Evolutionary conservation across 2,797 vertebrate genomes (phyloP), one percentile per base, ranked within the genome.

Genomic region (Lepidocolaptes lacrymiger): DNA sequence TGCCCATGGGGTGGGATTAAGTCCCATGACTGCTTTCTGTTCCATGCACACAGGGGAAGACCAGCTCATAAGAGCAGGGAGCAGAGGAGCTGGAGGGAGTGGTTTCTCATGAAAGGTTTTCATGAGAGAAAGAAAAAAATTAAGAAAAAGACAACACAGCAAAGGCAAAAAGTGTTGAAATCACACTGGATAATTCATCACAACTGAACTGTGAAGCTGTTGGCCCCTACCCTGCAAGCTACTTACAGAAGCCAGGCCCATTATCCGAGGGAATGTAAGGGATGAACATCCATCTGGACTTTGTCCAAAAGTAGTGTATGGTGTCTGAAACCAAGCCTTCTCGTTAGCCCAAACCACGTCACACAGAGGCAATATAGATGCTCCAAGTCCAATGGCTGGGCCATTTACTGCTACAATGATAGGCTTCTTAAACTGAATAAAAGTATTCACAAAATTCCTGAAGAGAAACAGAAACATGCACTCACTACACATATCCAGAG

Each of bases 271-370:
- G 96, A 99, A 99, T 89, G 99, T 99, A 91, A 99, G 98, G 37
- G 99, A 99, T 20, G 99, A 99, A 96, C 99, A 99, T 88, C 98
- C 99, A 69, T 99, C 99, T 7, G 99, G 99, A 51, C 99, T 99
- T 97, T 99, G 99, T 78, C 99, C 99, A 77, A 99, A 99, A 69
- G 98, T 98, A 27, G 98, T 98, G 96, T 99, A 99, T 12, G 99
- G 99, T 32, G 99, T 99, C 96, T 99, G 99, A 98, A 99, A 99
- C 99, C 99, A 99, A 52, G 99, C 99, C 97, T 99, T 99, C 97
- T 99, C 99, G 79, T 99, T 99, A 95, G 99, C 99, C 99, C 99
- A 99, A 56, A 99, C 99, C 76, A 99, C 99, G 48, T 99, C 99
- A 81, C 99, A 99, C 34, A 99, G 98, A 20, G 99, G 99, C 97